Conservation (phyloP, 2,888 invertebrate genomes). For the Pandemis heparana region DNA sequence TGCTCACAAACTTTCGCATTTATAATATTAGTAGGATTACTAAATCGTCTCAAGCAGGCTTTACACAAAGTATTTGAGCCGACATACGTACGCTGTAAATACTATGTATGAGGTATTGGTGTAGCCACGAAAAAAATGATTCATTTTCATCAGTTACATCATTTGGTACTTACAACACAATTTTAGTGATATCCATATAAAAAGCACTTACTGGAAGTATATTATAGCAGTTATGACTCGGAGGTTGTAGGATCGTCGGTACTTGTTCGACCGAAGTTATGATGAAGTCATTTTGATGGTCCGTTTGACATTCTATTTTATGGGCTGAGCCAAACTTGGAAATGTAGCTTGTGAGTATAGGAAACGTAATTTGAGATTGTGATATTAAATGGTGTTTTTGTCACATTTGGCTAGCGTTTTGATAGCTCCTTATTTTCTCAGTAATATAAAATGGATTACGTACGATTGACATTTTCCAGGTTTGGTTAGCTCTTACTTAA, state of each 20-base stretch:
- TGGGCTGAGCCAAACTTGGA: conserved; percentile 19
- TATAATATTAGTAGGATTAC: no score
- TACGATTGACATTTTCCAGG: no score
- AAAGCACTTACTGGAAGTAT: conserved; percentile 15
- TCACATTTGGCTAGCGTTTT: not conserved
- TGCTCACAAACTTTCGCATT: no score
- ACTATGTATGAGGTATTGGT: no score
- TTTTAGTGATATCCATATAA: conserved; percentile 16
- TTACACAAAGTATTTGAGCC: no score
- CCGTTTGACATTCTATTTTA: conserved; percentile 25
- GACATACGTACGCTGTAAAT: no score
- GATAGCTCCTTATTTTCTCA: no score
- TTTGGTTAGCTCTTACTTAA: no score
- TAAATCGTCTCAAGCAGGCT: no score
- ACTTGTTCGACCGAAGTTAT: conserved; percentile 25
- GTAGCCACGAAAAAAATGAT: not conserved
- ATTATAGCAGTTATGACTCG: conserved; percentile 4
- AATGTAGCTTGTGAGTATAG: not conserved
- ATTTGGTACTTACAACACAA: not conserved
- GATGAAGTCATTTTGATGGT: conserved; percentile 34
- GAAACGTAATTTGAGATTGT: conserved; percentile 9
- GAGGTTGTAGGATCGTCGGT: conserved; percentile 23
- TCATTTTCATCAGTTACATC: not conserved
- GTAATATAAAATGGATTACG: no score
- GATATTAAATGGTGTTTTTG: conserved; percentile 3